Evolutionary conservation across 2,113 vertebrate genomes (phyloP), one percentile per base, ranked within the genome.

Genomic region (Ochotona curzoniae): DNA sequence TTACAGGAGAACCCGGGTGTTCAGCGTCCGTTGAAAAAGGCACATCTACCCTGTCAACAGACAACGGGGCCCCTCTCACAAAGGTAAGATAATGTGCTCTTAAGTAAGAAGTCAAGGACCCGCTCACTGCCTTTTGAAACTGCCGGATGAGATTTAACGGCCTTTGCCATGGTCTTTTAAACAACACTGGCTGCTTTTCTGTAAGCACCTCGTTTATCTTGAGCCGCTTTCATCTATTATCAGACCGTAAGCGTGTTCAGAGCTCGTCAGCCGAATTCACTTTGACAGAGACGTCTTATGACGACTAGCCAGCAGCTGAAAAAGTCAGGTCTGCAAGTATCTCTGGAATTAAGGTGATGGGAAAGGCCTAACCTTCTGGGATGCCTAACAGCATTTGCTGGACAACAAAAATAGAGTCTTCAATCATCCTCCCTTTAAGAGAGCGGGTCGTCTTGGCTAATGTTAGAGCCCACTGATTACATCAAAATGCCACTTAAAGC

Each of bases 121-220:
- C 66, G 78, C 96, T 96, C 66, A 78, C 96, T 96, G 96, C 97
- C 96, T 98, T 97, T 98, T 96, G 97, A 98, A 98, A 97, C 96
- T 91, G 97, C 97, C 97, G 96, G 97, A 97, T 73, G 95, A 96
- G 97, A 98, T 98, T 98, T 97, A 98, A 98, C 98, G 95, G 97
- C 94, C 96, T 96, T 97, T 95, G 96, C 97, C 97, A 97, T 97
- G 97, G 94, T 97, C 97, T 97, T 97, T 97, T 97, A 98, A 98
- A 98, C 98, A 98, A 97, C 97, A 93, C 94, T 92, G 96, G 97
- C 97, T 93, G 91, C 96, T 97, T 98, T 98, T 98, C 98, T 97
- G 70, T 96, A 98, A 96, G 97, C 98, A 98, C 98, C 98, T 98
- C 97, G 97, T 98, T 98, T 97, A 97, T 98, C 98, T 98, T 97